A percentile compares a stretch with the other conserved stretches of the same genome.
Evolutionary conservation across 2,888 invertebrate species (phyloP).

Genomic region (Synergus laeviventris): DNA sequence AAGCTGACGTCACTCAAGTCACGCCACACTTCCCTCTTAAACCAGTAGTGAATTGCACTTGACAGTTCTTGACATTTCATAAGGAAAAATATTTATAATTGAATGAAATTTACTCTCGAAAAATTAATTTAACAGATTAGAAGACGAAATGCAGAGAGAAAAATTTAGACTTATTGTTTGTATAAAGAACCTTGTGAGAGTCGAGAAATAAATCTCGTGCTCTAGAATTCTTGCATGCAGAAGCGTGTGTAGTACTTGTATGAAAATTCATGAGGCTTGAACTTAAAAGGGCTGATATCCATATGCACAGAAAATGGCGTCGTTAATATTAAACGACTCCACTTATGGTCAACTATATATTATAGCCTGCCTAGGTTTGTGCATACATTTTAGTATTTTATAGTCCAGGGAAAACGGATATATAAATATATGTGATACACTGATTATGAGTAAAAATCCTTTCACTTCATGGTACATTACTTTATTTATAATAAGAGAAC

Average conservation of each 20-base stretch:
- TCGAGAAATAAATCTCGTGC: background rate
- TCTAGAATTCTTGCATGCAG: conserved; percentile 3
- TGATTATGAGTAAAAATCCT: background rate
- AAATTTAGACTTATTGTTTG: too few species aligned
- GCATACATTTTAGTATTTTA: background rate
- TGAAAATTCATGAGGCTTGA: conserved; percentile 73
- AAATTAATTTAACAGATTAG: too few species aligned
- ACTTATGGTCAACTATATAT: conserved; percentile 63
- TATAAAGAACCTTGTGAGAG: background rate
- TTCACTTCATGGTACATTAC: background rate
- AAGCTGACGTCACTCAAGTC: conserved; percentile 68
- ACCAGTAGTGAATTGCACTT: background rate
- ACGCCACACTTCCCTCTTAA: conserved; percentile 53
- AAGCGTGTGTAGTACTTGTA: conserved; percentile 53
- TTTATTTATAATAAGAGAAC: conserved; percentile 8
- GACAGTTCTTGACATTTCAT: background rate
- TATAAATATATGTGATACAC: background rate
- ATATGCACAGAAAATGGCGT: conserved; percentile 73
- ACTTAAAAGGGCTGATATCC: conserved; percentile 70
- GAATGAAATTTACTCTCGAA: too few species aligned
- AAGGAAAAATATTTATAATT: background rate
- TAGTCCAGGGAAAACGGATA: background rate
- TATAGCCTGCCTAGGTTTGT: conserved; percentile 12
- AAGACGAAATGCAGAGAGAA: too few species aligned
- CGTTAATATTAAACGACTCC: conserved; percentile 74